Conservation (phyloP, 1,140 invertebrate species). For the Philopotamus ludificatus region DNA sequence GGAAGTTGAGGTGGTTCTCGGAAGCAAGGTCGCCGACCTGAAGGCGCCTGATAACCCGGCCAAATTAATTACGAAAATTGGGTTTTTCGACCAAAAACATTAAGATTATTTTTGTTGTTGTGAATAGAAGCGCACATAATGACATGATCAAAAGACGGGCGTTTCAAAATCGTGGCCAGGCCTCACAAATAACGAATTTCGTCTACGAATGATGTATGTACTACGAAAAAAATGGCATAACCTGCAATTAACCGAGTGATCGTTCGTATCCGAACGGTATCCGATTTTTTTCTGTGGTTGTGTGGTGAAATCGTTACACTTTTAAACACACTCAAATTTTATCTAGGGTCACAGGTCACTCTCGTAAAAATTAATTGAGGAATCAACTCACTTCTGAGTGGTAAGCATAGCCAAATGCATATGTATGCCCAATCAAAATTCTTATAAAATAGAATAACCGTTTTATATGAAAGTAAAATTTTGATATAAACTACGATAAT, state of each 20-base stretch:
- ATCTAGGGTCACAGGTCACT: conserved; percentile 26
- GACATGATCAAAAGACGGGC: too few species aligned
- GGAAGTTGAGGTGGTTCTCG: conserved; percentile 9
- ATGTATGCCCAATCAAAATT: too few species aligned
- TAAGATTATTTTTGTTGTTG: too few species aligned
- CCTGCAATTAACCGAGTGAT: conserved; percentile 27
- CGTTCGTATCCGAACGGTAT: conserved; percentile 26
- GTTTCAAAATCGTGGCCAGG: conserved; percentile 1
- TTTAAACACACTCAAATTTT: conserved; percentile 10
- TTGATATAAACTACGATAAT: too few species aligned
- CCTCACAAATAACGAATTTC: background rate
- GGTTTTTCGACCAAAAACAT: too few species aligned
- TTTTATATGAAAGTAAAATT: too few species aligned
- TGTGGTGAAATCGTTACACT: conserved; percentile 7
- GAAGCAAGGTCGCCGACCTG: conserved; percentile 16
- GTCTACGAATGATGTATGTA: background rate
- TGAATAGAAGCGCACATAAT: too few species aligned
- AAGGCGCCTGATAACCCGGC: background rate
- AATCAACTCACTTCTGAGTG: too few species aligned
- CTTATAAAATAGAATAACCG: too few species aligned
- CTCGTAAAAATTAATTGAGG: conserved; percentile 29
- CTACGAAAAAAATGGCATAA: conserved; percentile 8
- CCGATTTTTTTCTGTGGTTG: conserved; percentile 1
- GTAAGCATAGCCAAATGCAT: too few species aligned
- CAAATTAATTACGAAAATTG: too few species aligned